Base-by-base conservation (phyloP, 2,797 vertebrate species). In the Masticophis lateralis region DNA sequence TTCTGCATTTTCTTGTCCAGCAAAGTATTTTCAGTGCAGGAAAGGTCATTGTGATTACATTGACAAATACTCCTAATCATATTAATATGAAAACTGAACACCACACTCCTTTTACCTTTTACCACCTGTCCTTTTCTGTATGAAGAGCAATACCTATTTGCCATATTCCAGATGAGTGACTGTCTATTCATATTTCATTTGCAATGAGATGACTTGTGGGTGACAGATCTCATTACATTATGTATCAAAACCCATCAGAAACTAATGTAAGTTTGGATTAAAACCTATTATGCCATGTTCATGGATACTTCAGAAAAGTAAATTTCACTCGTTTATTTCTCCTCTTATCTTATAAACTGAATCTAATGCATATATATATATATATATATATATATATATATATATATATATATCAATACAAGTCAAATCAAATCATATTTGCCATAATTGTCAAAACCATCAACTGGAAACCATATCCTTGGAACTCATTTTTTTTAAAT, bases 201-300 rank as follows among this genome's bases (percentile, higher is more conserved):
- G 88, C 92, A 95, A 83, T 47, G 95, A 93, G 59, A 94, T 96
- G 96, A 95, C 96, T 96, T 87, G 86, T 91, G 91, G 95, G 96
- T 96, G 97, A 95, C 97, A 97, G 97, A 95, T 96, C 96, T 96
- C 95, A 94, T 97, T 97, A 96, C 95, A 96, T 83, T 95, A 92
- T 93, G 94, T 94, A 95, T 95, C 95, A 96, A 51, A 51, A 13
- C 90, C 22, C 1, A 61, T 91, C 94, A 90, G 93, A 96, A 96
- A 97, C 97, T 97, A 95, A 91, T 94, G 90, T 47, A 93, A 96
- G 25, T 92, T 96, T 92, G 95, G 92, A 95, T 96, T 96, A 96
- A 95, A 96, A 95, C n/a, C 47, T 57, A 74, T 95, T 92, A 95
- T 92, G 37, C 10, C 59, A 93, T 89, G 94, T 55, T 90, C 66